These are phyloP conservation scores for Thaumetopoea pityocampa DNA, from an alignment of 1,140 invertebrate species.

Conservation along the genomic window DNA sequence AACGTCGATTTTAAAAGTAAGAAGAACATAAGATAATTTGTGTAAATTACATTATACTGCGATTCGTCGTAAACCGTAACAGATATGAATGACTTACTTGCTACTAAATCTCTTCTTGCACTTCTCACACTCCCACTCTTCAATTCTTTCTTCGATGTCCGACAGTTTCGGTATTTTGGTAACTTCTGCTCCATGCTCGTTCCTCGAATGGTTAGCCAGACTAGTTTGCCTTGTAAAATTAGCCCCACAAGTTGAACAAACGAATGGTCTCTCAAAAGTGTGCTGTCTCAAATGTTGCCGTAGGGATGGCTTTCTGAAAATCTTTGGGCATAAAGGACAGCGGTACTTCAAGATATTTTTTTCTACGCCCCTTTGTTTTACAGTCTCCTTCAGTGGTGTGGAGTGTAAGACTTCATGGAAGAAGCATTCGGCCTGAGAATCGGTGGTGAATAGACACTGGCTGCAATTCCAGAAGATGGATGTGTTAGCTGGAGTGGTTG, in stretches of 20 bases:
- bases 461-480: slow-evolving; percentile 68
- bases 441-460: slow-evolving; percentile 61
- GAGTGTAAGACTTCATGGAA: slow-evolving; percentile 81
- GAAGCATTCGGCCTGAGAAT: slow-evolving; percentile 78
- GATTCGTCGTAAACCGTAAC: too few species aligned
- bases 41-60: too few species aligned
- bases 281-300: slow-evolving; percentile 83
- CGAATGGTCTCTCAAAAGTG: slow-evolving; percentile 86
- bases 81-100: too few species aligned
- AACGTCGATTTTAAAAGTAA: too few species aligned
- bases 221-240: slow-evolving; percentile 82
- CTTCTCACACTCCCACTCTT: slow-evolving; percentile 31
- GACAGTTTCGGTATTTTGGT: slow-evolving; percentile 19
- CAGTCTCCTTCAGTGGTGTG: slow-evolving; percentile 45
- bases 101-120: slow-evolving; percentile 41
- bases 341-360: slow-evolving; percentile 72
- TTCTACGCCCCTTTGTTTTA: slow-evolving; percentile 43
- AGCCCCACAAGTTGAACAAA: slow-evolving; percentile 77
- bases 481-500: slow-evolving; percentile 21
- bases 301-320: slow-evolving; percentile 82
- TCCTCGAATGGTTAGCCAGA: slow-evolving; percentile 76
- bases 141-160: slow-evolving; percentile 9
- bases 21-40: too few species aligned
- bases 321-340: slow-evolving; percentile 82
- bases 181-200: slow-evolving; percentile 47